Evolutionary conservation across 2,888 invertebrate species (phyloP).

Genomic region (Panzeria rudis): DNA sequence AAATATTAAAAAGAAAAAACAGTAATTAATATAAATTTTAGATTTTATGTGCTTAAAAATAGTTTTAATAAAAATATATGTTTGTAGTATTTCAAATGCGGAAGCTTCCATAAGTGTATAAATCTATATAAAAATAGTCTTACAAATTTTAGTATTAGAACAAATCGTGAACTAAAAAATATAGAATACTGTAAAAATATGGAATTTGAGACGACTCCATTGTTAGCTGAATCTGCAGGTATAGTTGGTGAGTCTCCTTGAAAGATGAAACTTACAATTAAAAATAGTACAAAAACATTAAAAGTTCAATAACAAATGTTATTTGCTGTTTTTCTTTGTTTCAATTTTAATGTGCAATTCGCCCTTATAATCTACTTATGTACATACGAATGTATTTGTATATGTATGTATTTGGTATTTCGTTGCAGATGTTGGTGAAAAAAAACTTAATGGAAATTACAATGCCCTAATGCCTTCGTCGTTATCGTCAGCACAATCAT

Average conservation of each 20-base stretch:
- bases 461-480: slow-evolving; percentile 16
- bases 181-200: slow-evolving; percentile 31
- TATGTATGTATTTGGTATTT: not conserved
- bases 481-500: slow-evolving; percentile 9
- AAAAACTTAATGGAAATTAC: slow-evolving; percentile 47
- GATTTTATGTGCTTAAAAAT: too few species aligned
- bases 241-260: slow-evolving; percentile 51
- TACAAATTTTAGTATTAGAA: not conserved
- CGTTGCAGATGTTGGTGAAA: slow-evolving; percentile 49
- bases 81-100: not conserved
- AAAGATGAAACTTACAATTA: not conserved
- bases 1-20: too few species aligned
- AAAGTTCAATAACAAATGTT: slow-evolving; percentile 2
- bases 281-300: not conserved
- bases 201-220: slow-evolving; percentile 58
- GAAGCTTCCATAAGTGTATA: not conserved
- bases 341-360: slow-evolving; percentile 7
- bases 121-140: not conserved
- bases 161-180: slow-evolving; percentile 18
- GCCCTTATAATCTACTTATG: not conserved
- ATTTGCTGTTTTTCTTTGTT: not conserved
- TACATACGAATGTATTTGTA: not conserved
- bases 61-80: not conserved
- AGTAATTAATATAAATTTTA: too few species aligned
- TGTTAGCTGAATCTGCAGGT: slow-evolving; percentile 55